Evolutionary conservation across 2,113 vertebrate genomes (phyloP), one percentile per base, ranked within the genome.

Genomic region (Anhinga rufa): DNA sequence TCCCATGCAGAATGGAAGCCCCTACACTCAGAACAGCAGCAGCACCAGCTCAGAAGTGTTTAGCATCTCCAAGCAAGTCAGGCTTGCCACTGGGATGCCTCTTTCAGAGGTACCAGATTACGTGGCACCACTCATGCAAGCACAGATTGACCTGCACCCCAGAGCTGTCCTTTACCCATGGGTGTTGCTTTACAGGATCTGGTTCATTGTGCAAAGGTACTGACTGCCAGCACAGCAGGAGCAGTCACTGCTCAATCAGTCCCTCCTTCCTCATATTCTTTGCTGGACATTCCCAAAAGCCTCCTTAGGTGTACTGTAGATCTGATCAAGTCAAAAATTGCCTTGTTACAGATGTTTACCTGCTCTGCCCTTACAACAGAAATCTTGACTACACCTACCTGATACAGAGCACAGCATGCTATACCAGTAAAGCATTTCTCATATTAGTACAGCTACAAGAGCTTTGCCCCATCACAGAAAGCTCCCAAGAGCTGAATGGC

Each of bases 401-500:
- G 1, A 10, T 21, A 22, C 44, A 38, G 44, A 80, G 46, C 68
- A 26, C 21, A 16, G 25, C 4, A 5, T 5, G 19, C 21, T 12
- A 2, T 5, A 18, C 9, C 6, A 36, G n/a, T 19, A 13, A 9
- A 80, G 36, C 42, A 3, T 9, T 66, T 31, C 46, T 40, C 68
- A 8, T 0, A 2, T 3, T 18, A 44, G 42, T 22, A 17, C 36
- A 32, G 57, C 44, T 48, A 5, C 0, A 1, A 16, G 9, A 68
- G 48, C 42, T 32, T 7, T 61, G 57, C 17, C 42, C 69, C 14
- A 5, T 3, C 20, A 12, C 77, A 54, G 32, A 7, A 6, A 16
- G 3, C 12, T 10, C 31, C 21, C 46, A 20, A 20, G 46, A 48
- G 51, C 42, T 12, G 9, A 28, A 14, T 3, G 0, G 28, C 49